These are phyloP conservation scores for Drosophila austrosaltans DNA, from an alignment of 2,888 invertebrate species.

Conservation along the genomic window DNA sequence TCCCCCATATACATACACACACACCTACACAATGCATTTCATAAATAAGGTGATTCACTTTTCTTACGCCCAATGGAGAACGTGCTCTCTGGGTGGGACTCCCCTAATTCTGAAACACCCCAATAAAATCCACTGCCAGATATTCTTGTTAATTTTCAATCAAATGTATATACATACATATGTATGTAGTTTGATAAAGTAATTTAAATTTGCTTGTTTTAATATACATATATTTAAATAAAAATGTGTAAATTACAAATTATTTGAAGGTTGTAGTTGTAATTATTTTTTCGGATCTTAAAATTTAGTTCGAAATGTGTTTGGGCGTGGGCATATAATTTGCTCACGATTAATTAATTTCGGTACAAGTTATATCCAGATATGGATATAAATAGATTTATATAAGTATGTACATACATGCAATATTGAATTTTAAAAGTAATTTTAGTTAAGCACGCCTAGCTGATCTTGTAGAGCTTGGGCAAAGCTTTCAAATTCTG, in stretches of 20 bases:
- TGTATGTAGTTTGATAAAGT: no score
- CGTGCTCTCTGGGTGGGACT: background rate
- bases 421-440: slow-evolving; percentile 12
- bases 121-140: background rate
- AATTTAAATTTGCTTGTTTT: background rate
- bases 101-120: slow-evolving; percentile 4
- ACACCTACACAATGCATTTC: background rate
- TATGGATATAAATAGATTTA: no score
- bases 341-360: no score
- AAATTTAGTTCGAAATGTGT: background rate
- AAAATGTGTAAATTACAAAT: background rate
- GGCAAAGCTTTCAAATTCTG: slow-evolving; percentile 58
- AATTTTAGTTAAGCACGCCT: slow-evolving; percentile 28
- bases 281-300: background rate
- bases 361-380: no score
- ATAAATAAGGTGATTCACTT: slow-evolving; percentile 4
- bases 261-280: background rate
- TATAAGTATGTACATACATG: background rate
- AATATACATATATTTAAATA: background rate
- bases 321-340: background rate
- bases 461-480: slow-evolving; percentile 56
- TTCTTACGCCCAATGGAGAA: background rate
- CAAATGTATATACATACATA: background rate
- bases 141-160: background rate
- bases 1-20: slow-evolving; percentile 31